Evolutionary conservation across 2,888 invertebrate species (phyloP).

Genomic region (Folsomia candida): DNA sequence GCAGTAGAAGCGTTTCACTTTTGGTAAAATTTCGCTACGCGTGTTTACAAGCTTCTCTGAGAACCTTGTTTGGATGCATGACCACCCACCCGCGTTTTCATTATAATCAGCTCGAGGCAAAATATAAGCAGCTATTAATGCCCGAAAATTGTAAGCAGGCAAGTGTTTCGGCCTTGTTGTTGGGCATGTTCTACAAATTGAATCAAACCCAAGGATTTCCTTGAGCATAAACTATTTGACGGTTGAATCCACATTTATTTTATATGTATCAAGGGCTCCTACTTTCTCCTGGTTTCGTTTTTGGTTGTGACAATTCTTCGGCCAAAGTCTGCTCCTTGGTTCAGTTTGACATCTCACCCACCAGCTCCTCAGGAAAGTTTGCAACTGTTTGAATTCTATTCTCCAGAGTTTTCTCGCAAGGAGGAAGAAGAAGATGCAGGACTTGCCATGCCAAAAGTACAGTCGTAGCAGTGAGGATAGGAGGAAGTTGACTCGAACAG

Average conservation of each 20-base stretch:
- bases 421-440: background rate
- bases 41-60: background rate
- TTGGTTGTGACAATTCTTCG: background rate
- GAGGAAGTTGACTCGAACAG: background rate
- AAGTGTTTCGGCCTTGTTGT: background rate
- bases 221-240: background rate
- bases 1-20: too few species aligned
- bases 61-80: background rate
- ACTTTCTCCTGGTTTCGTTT: background rate
- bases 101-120: background rate
- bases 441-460: background rate
- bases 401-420: background rate
- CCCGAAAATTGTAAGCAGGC: background rate
- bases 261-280: background rate
- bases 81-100: too few species aligned
- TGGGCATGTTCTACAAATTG: background rate
- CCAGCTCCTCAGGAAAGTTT: conserved; percentile 6
- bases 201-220: background rate
- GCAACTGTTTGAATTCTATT: conserved; percentile 17
- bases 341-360: background rate
- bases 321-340: background rate
- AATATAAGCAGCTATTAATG: background rate
- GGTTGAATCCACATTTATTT: background rate
- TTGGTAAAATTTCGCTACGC: too few species aligned
- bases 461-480: background rate